Conservation (phyloP, 1,140 invertebrate species). For the Rhagoletis pomonella region DNA sequence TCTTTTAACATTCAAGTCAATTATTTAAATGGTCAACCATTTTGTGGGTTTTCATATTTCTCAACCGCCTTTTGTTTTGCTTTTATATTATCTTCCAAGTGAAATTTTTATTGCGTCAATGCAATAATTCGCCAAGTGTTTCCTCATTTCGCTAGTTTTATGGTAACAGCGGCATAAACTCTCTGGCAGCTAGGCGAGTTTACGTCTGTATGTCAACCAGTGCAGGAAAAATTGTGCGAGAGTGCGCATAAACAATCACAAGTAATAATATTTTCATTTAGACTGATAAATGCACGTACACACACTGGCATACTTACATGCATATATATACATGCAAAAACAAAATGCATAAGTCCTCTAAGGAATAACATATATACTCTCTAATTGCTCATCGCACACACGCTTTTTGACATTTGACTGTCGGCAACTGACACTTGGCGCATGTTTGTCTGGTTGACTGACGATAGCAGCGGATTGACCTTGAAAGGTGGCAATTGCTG, state of each 20-base stretch:
- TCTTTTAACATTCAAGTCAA: background rate
- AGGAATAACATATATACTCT: background rate
- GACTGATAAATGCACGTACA: background rate
- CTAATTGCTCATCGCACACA: background rate
- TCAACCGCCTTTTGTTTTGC: background rate
- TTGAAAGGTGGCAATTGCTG: background rate
- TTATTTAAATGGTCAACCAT: background rate
- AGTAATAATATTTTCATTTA: conserved; percentile 45
- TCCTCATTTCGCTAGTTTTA: conserved; percentile 6
- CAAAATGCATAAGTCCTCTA: background rate
- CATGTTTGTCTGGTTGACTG: background rate
- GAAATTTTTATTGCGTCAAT: conserved; percentile 28
- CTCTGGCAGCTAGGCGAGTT: background rate
- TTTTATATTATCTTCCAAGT: background rate
- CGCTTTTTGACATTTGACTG: background rate
- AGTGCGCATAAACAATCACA: conserved; percentile 29
- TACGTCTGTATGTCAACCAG: background rate
- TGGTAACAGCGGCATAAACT: background rate
- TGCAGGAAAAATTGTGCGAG: background rate
- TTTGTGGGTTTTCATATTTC: too few relatives aligned
- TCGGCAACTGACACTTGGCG: background rate
- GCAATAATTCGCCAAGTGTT: background rate
- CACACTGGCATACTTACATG: background rate
- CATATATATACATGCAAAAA: background rate
- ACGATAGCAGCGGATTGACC: background rate